Conservation (phyloP, 2,888 invertebrate genomes). For the Hofmannophila pseudospretella region DNA sequence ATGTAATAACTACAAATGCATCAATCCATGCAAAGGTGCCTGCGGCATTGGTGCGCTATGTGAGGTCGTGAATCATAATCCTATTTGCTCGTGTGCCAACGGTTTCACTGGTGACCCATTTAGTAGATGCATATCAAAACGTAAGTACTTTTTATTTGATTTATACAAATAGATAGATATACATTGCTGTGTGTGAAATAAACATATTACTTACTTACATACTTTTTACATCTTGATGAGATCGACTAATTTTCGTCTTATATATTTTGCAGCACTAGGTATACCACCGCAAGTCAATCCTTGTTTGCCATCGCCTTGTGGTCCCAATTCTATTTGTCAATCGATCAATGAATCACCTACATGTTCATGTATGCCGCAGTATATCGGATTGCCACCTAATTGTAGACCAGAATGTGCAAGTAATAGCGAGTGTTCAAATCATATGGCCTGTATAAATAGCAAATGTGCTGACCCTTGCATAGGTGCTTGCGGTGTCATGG, state of each 20-base stretch:
- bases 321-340: slow-evolving; percentile 81
- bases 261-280: slow-evolving; percentile 47
- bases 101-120: slow-evolving; percentile 87
- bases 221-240: not conserved
- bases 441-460: slow-evolving; percentile 83
- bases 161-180: too few species aligned
- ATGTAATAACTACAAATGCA: slow-evolving; percentile 88
- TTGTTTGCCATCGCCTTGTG: slow-evolving; percentile 83
- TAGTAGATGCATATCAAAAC: slow-evolving; percentile 80
- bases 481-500: slow-evolving; percentile 82
- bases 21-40: slow-evolving; percentile 86
- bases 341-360: slow-evolving; percentile 79
- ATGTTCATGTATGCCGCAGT: slow-evolving; percentile 83
- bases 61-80: slow-evolving; percentile 86
- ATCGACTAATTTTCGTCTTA: not conserved
- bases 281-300: slow-evolving; percentile 70
- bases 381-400: slow-evolving; percentile 82
- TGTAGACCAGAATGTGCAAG: slow-evolving; percentile 86
- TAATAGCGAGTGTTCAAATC: slow-evolving; percentile 83
- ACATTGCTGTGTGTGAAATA: too few species aligned
- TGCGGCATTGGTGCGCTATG: slow-evolving; percentile 86
- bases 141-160: slow-evolving; percentile 55
- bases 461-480: slow-evolving; percentile 87
- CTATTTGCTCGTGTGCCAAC: slow-evolving; percentile 85
- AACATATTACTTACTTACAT: too few species aligned